These are phyloP conservation scores for Melanargia galathea DNA, from an alignment of 2,888 invertebrate species.

Conservation along the genomic window DNA sequence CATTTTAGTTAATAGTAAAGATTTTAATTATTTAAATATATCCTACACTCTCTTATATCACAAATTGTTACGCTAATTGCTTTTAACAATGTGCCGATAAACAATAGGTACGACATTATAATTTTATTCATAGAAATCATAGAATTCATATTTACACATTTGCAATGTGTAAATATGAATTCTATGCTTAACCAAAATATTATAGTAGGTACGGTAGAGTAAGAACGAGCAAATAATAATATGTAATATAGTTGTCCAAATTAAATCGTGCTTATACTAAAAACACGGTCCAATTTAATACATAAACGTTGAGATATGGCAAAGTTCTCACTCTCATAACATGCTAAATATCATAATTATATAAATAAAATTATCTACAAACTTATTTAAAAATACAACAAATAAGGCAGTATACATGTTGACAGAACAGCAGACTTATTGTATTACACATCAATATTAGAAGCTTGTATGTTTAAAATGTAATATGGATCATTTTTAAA, in stretches of 20 bases:
- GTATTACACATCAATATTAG: background rate
- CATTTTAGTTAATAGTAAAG: constrained; percentile 45
- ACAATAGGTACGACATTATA: background rate
- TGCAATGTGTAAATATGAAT: too few relatives aligned
- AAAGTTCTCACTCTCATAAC: constrained; percentile 25
- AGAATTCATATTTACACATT: constrained; percentile 2
- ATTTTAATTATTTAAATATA: constrained; percentile 55
- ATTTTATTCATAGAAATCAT: background rate
- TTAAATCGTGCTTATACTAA: background rate
- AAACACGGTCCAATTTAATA: constrained; percentile 1
- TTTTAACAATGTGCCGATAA: constrained; percentile 23
- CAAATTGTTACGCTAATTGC: constrained; percentile 44
- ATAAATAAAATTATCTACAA: constrained; percentile 5
- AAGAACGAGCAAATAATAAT: background rate
- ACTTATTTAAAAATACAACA: constrained; percentile 7
- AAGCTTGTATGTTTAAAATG: background rate
- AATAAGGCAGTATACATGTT: constrained; percentile 21
- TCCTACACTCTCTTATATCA: constrained; percentile 58
- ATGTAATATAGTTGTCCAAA: background rate
- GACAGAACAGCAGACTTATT: background rate
- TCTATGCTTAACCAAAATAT: constrained; percentile 17
- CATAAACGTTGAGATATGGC: constrained; percentile 2
- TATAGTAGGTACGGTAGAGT: background rate
- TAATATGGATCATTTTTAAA: background rate
- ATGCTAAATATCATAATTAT: background rate